These are phyloP conservation scores for Lordiphosa collinella DNA, from an alignment of 1,140 invertebrate species.

Conservation along the genomic window DNA sequence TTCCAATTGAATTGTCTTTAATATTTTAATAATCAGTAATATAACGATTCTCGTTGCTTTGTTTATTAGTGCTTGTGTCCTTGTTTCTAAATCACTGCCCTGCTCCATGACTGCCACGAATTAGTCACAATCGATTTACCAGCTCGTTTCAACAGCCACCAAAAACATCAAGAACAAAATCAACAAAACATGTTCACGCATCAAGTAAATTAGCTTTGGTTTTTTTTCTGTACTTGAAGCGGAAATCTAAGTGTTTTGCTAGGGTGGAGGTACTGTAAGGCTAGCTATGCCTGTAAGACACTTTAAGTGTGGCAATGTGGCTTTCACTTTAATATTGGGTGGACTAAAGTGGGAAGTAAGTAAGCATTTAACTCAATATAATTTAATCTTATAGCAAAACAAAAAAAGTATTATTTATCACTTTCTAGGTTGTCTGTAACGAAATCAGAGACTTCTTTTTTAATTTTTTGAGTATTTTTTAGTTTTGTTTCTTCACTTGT, in stretches of 20 bases:
- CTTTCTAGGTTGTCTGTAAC: too few relatives aligned
- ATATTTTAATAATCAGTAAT: conserved; percentile 70
- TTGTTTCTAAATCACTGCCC: conserved; percentile 40
- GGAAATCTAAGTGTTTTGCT: background rate
- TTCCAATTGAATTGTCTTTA: conserved; percentile 77
- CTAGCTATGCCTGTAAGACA: too few relatives aligned
- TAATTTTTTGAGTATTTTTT: too few relatives aligned
- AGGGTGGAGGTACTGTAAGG: background rate
- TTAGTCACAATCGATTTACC: conserved; percentile 75
- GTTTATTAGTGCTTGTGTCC: conserved; percentile 30
- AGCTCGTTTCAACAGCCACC: conserved; percentile 64
- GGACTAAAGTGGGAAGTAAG: too few relatives aligned
- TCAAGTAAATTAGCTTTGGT: conserved; percentile 61
- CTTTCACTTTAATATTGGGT: too few relatives aligned
- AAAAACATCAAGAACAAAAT: conserved; percentile 54
- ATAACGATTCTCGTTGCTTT: conserved; percentile 9
- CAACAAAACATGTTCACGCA: conserved; percentile 66
- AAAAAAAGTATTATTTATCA: too few relatives aligned
- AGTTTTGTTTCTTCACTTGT: too few relatives aligned
- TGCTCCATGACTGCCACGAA: conserved; percentile 59
- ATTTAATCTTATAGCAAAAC: too few relatives aligned
- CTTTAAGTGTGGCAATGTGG: too few relatives aligned
- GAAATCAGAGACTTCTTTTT: too few relatives aligned
- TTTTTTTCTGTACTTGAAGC: background rate
- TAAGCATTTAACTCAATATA: too few relatives aligned